Evolutionary conservation across 2,113 vertebrate species (phyloP).

Genomic region (Chauna torquata): DNA sequence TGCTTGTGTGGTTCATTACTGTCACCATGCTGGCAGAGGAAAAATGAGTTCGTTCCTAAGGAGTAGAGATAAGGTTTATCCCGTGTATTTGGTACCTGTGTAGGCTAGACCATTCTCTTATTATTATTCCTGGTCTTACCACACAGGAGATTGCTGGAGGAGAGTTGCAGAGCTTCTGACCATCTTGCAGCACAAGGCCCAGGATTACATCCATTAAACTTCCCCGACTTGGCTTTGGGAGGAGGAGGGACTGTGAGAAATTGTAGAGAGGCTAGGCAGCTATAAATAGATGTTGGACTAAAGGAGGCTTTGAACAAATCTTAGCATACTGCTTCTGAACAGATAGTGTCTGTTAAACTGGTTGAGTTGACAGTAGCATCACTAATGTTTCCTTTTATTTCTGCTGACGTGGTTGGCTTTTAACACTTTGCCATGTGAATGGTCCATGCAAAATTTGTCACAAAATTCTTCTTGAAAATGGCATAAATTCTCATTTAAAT

Average conservation of each 20-base stretch:
- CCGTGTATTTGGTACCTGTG: neutral
- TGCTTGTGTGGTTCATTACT: neutral
- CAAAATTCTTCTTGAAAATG: neutral
- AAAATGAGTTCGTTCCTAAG: neutral
- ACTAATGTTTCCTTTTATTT: slow-evolving; percentile 36
- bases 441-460: neutral
- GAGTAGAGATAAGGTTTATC: neutral
- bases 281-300: slow-evolving; percentile 68
- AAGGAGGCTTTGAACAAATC: slow-evolving; percentile 59
- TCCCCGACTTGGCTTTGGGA: slow-evolving; percentile 19
- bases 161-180: neutral
- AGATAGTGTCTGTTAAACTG: slow-evolving; percentile 32
- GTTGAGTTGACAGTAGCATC: slow-evolving; percentile 25
- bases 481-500: neutral
- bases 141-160: neutral
- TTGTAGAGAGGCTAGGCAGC: slow-evolving; percentile 17
- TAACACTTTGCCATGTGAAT: neutral
- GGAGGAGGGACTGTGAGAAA: slow-evolving; percentile 45
- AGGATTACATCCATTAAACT: slow-evolving; percentile 51
- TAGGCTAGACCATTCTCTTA: neutral
- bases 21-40: neutral
- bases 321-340: slow-evolving; percentile 49
- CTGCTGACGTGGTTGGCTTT: neutral
- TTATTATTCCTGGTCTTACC: neutral
- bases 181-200: neutral